Conservation (phyloP, 2,113 vertebrate species). For the Eleginops maclovinus region DNA sequence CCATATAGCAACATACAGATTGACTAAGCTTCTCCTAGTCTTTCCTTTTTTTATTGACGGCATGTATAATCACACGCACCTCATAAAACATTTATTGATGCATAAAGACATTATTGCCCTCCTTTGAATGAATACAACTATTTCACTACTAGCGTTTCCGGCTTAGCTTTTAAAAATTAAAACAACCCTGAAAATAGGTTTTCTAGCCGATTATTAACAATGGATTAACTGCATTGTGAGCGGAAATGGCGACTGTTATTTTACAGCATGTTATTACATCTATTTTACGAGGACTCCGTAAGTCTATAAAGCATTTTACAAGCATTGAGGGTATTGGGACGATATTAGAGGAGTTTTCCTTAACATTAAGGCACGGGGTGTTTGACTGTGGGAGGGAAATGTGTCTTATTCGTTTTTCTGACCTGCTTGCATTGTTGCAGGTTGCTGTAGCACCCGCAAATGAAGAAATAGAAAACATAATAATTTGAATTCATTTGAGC, state of each 20-base stretch:
- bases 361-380: slow-evolving; percentile 64
- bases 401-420: slow-evolving; percentile 4
- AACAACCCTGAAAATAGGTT: slow-evolving; percentile 62
- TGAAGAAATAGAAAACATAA: slow-evolving; percentile 1
- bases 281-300: slow-evolving; percentile 85
- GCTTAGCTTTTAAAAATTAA: slow-evolving; percentile 63
- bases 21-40: slow-evolving; percentile 84
- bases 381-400: slow-evolving; percentile 48
- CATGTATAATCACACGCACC: slow-evolving; percentile 98
- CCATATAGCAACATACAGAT: slow-evolving; percentile 47
- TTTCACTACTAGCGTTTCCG: slow-evolving; percentile 74
- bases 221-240: slow-evolving; percentile 65
- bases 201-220: slow-evolving; percentile 71
- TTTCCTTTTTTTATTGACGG: slow-evolving; percentile 91
- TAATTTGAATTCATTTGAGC: slow-evolving; percentile 26
- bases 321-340: slow-evolving; percentile 76
- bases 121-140: slow-evolving; percentile 84
- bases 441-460: slow-evolving; percentile 44
- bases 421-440: slow-evolving; percentile 45
- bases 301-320: slow-evolving; percentile 87
- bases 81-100: slow-evolving; percentile 99
- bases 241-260: slow-evolving; percentile 80
- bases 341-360: slow-evolving; percentile 77
- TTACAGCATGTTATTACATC: slow-evolving; percentile 86
- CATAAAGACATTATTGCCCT: slow-evolving; percentile 95